These are phyloP conservation scores for Ptychobarbus kaznakovi DNA, from an alignment of 2,797 vertebrate genomes.

Conservation along the genomic window DNA sequence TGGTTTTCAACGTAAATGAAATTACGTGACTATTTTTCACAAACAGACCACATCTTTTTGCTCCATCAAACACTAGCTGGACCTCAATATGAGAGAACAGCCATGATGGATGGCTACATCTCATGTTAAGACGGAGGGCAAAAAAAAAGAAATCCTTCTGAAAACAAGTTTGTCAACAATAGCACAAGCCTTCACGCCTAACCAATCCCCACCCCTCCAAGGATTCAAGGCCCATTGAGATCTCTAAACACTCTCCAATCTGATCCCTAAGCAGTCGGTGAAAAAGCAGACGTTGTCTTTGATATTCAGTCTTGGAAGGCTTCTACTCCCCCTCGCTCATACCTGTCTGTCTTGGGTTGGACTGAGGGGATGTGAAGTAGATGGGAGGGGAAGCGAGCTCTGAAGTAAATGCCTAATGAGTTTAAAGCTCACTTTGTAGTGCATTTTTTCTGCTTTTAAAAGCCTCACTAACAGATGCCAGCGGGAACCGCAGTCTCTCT, in stretches of 20 bases:
- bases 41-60: constrained; percentile 56
- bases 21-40: constrained; percentile 60
- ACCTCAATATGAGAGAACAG: constrained; percentile 54
- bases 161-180: constrained; percentile 57
- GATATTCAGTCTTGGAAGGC: constrained; percentile 44
- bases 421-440: constrained; percentile 54
- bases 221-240: constrained; percentile 51
- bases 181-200: constrained; percentile 48
- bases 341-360: constrained; percentile 23
- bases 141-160: constrained; percentile 58
- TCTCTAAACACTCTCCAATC: constrained; percentile 57
- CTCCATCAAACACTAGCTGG: constrained; percentile 58
- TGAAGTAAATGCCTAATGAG: constrained; percentile 60
- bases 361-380: constrained; percentile 29
- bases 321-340: constrained; percentile 32
- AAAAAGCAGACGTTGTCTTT: constrained; percentile 47
- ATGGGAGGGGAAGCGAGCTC: constrained; percentile 32
- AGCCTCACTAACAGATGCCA: constrained; percentile 39
- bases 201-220: not conserved
- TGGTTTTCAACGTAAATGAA: constrained; percentile 46
- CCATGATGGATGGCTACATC: constrained; percentile 64
- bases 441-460: constrained; percentile 40
- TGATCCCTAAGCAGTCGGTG: constrained; percentile 47
- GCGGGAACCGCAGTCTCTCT: constrained; percentile 30
- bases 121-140: constrained; percentile 46